phyloP scores from a whole-genome alignment of 2,113 vertebrate genomes.

The Camelus dromedarius region DNA sequence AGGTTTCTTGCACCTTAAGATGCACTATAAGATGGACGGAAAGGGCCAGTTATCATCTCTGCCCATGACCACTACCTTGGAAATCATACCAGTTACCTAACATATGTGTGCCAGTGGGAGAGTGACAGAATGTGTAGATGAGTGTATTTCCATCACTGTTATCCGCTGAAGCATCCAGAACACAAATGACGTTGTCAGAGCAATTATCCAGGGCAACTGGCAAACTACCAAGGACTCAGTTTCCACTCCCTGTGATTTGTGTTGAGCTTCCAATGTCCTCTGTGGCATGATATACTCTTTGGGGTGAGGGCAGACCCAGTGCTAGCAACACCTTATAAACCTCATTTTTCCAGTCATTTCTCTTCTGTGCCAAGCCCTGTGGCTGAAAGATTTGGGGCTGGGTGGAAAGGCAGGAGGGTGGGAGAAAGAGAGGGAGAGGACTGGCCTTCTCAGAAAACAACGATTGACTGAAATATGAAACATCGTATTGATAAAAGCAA shows the following conservation, averaged over 20 bases:
- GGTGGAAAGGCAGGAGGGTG: not conserved
- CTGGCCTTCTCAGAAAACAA: slow-evolving; percentile 80
- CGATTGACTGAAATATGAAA: slow-evolving; percentile 86
- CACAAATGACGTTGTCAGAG: not conserved
- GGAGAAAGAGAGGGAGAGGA: slow-evolving; percentile 46
- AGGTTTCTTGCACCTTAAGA: not conserved
- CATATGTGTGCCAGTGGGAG: not conserved
- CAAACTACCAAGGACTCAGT: not conserved
- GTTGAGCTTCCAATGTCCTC: not conserved
- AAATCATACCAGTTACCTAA: not conserved
- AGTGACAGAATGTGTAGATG: not conserved
- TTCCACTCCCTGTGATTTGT: not conserved
- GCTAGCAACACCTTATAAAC: not conserved
- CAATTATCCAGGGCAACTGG: not conserved
- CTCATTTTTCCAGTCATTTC: not conserved
- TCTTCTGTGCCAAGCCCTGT: not conserved
- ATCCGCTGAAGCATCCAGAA: not conserved
- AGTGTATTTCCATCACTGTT: not conserved
- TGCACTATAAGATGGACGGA: not conserved
- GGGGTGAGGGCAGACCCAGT: not conserved
- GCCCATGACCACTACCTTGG: not conserved
- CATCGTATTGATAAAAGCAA: slow-evolving; percentile 87
- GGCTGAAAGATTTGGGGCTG: not conserved
- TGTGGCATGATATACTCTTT: not conserved
- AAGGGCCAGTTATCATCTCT: not conserved